Evolutionary conservation across 2,888 invertebrate genomes (phyloP).

Genomic region (Epistrophella euchroma): DNA sequence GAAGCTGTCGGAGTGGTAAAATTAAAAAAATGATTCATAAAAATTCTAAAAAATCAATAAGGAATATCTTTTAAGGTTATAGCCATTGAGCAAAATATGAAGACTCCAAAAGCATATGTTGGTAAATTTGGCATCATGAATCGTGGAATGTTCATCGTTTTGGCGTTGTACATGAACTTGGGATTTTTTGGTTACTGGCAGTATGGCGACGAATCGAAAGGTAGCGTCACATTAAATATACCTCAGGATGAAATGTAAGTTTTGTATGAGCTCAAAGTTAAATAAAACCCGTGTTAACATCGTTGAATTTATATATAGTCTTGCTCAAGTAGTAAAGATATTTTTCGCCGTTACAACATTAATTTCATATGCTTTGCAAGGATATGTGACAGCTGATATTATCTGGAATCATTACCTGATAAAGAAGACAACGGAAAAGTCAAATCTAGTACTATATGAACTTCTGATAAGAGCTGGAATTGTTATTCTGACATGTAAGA

Average conservation of each 20-base stretch:
- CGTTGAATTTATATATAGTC: slow-evolving; percentile 80
- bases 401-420: slow-evolving; percentile 88
- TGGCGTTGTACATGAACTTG: slow-evolving; percentile 91
- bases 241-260: slow-evolving; percentile 89
- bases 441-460: slow-evolving; percentile 87
- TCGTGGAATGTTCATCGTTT: slow-evolving; percentile 94
- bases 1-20: slow-evolving; percentile 93
- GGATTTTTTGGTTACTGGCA: slow-evolving; percentile 97
- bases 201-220: slow-evolving; percentile 90
- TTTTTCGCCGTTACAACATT: slow-evolving; percentile 95
- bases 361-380: slow-evolving; percentile 97
- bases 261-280: background rate
- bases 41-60: background rate
- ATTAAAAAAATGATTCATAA: background rate
- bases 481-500: slow-evolving; percentile 88
- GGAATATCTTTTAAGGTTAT: slow-evolving; percentile 88
- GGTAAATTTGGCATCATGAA: slow-evolving; percentile 96
- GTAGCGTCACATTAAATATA: slow-evolving; percentile 95
- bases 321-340: slow-evolving; percentile 92
- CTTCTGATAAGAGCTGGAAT: slow-evolving; percentile 89
- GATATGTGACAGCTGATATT: slow-evolving; percentile 98
- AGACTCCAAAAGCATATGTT: slow-evolving; percentile 93
- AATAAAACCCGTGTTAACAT: background rate
- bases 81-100: slow-evolving; percentile 98
- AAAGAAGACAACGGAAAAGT: slow-evolving; percentile 88